Conservation (phyloP, 2,888 invertebrate species). For the Yponomeuta cagnagella region DNA sequence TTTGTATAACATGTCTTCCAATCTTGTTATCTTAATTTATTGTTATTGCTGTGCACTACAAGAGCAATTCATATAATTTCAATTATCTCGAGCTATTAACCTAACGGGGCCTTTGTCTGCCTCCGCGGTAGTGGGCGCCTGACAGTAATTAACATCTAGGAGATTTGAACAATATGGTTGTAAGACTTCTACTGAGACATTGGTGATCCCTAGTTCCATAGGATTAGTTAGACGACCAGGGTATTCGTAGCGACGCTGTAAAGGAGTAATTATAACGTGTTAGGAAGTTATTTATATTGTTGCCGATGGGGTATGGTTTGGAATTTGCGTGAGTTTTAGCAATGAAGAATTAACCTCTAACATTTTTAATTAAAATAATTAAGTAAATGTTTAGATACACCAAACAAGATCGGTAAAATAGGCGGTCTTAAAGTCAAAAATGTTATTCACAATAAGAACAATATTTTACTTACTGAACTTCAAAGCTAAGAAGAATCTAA, state of each 20-base stretch:
- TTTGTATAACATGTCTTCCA: not conserved
- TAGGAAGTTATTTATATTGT: not conserved
- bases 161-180: not conserved
- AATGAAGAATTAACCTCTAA: too few species aligned
- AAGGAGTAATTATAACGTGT: not conserved
- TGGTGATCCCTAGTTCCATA: not conserved
- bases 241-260: not conserved
- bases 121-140: not conserved
- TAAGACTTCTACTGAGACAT: not conserved
- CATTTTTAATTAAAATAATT: too few species aligned
- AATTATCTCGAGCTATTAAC: constrained; percentile 14
- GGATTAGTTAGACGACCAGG: not conserved
- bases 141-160: not conserved
- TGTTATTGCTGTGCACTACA: not conserved
- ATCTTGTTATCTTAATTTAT: not conserved
- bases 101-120: constrained; percentile 1
- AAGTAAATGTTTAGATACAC: too few species aligned
- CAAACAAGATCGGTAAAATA: too few species aligned
- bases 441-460: too few species aligned
- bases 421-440: too few species aligned
- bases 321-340: not conserved
- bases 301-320: not conserved
- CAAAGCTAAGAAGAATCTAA: too few species aligned
- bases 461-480: too few species aligned
- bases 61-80: constrained; percentile 24